Evolutionary conservation across 2,888 invertebrate genomes (phyloP).

Genomic region (Napeogenes inachia): DNA sequence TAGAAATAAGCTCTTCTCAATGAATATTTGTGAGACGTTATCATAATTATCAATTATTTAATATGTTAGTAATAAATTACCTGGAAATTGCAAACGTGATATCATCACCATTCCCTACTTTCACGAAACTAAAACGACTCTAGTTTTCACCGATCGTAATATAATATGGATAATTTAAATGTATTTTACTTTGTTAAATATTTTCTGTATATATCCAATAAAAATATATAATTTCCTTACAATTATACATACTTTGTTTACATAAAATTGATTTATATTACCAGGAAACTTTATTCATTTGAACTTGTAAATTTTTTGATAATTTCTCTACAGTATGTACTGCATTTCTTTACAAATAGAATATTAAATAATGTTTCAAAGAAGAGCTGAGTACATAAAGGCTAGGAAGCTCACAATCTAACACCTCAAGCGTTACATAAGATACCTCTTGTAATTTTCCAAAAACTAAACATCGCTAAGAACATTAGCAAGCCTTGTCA

Average conservation of each 20-base stretch:
- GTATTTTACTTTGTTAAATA: background rate
- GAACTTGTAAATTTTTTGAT: no score
- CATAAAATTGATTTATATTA: no score
- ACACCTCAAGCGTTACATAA: constrained; percentile 17
- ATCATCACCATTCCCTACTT: no score
- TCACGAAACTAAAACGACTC: no score
- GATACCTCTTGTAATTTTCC: constrained; percentile 13
- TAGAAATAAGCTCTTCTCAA: constrained; percentile 35
- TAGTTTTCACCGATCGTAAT: no score
- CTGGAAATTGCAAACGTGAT: no score
- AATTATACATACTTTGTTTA: no score
- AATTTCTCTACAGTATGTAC: no score
- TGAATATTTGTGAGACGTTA: constrained; percentile 30
- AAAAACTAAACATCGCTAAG: constrained; percentile 5
- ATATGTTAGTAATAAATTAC: no score
- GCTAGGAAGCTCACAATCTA: background rate
- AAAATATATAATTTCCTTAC: no score
- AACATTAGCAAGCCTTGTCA: constrained; percentile 7
- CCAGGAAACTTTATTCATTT: no score
- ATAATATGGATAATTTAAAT: background rate
- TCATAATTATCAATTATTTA: background rate
- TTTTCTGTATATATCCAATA: no score
- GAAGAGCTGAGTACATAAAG: constrained; percentile 3
- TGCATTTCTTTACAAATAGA: background rate
- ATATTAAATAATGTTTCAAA: constrained; percentile 5